These are phyloP conservation scores for Pseudolaguvia tuberculata DNA, from an alignment of 2,113 vertebrate genomes.

Conservation along the genomic window DNA sequence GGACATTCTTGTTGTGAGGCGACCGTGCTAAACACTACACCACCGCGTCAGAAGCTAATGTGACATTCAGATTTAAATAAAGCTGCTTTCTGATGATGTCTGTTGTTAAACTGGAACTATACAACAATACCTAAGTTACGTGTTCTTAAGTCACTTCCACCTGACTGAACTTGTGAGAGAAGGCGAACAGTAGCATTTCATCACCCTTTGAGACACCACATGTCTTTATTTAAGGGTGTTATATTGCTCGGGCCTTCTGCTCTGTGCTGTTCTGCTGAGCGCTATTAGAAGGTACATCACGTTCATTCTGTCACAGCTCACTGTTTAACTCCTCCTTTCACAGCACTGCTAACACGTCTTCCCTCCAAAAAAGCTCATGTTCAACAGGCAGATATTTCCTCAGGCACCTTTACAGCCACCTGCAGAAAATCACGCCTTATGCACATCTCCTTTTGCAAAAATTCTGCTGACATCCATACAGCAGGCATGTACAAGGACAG, in stretches of 20 bases:
- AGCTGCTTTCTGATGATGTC: not conserved
- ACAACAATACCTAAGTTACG: not conserved
- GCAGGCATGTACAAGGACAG: constrained; percentile 29
- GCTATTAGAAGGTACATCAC: constrained; percentile 41
- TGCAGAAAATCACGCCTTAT: constrained; percentile 2
- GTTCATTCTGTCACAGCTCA: constrained; percentile 41
- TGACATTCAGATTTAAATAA: not conserved
- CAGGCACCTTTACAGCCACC: constrained; percentile 5
- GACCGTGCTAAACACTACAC: no score
- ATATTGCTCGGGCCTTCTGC: not conserved
- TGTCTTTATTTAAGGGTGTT: constrained; percentile 16
- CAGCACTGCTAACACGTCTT: not conserved
- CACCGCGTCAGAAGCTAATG: no score
- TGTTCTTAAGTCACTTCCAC: constrained; percentile 13
- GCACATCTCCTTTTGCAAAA: constrained; percentile 23
- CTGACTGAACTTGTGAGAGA: constrained; percentile 20
- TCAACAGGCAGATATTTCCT: constrained; percentile 37
- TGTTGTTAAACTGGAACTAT: not conserved
- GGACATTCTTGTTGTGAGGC: no score
- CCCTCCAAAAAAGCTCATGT: not conserved
- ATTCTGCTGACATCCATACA: constrained; percentile 45
- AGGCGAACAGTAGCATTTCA: constrained; percentile 2
- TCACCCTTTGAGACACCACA: constrained; percentile 11
- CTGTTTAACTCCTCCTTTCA: constrained; percentile 27
- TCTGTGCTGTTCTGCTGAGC: constrained; percentile 29